Percentiles rank a stretch among this genome's conserved stretches.
Conservation (phyloP, 2,888 invertebrate species). For the Acleris cristana region DNA sequence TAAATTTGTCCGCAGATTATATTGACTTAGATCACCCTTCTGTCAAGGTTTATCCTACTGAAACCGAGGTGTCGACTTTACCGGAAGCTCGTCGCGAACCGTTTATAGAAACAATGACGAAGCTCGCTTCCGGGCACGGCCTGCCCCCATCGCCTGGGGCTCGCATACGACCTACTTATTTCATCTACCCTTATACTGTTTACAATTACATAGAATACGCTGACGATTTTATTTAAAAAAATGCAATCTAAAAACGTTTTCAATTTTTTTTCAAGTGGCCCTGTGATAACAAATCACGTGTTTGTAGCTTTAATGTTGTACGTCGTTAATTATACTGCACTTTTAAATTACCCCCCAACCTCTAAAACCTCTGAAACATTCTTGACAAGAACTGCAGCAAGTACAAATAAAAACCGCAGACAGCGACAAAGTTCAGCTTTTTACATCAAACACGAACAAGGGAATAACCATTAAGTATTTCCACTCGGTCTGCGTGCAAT, state of each 20-base stretch:
- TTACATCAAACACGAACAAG: conserved; percentile 64
- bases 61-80: conserved; percentile 7
- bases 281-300: neutral
- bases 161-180: conserved; percentile 28
- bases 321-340: conserved; percentile 11
- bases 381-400: conserved; percentile 61
- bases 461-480: conserved; percentile 75
- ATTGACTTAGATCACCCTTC: too few relatives aligned
- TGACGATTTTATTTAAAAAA: too few relatives aligned
- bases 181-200: conserved; percentile 20
- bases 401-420: conserved; percentile 61
- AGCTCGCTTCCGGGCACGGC: conserved; percentile 43
- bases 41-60: conserved; percentile 11
- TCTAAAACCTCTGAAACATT: conserved; percentile 53
- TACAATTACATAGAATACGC: neutral
- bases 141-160: conserved; percentile 38
- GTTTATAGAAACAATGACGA: conserved; percentile 59
- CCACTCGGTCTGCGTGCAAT: conserved; percentile 68
- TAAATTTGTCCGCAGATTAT: too few relatives aligned
- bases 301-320: conserved; percentile 4
- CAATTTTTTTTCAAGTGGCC: too few relatives aligned
- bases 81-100: conserved; percentile 49
- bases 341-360: conserved; percentile 50
- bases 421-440: conserved; percentile 64
- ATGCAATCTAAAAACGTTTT: too few relatives aligned